phyloP scores from a whole-genome alignment of 2,113 vertebrate species.

The Zosterops pallidus region DNA sequence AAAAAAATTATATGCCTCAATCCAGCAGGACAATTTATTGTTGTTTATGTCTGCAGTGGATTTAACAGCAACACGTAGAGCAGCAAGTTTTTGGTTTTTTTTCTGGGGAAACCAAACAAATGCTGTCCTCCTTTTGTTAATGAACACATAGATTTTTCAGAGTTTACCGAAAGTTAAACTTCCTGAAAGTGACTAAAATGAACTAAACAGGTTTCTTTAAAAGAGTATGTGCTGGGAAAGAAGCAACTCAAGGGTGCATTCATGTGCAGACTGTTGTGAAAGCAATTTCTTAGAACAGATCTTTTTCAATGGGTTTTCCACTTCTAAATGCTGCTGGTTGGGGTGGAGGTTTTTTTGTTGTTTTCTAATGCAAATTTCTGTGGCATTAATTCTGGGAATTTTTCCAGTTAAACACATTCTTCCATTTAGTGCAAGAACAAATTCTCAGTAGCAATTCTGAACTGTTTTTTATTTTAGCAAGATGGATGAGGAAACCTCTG shows the following conservation, averaged over 20 bases:
- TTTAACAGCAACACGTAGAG: conserved; percentile 21
- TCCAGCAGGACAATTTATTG: conserved; percentile 65
- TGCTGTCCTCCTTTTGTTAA: conserved; percentile 3
- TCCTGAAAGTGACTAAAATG: neutral
- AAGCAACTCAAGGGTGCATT: neutral
- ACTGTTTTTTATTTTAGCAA: neutral
- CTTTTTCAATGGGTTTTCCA: conserved; percentile 10
- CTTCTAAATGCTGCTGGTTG: conserved; percentile 27
- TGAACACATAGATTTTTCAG: neutral
- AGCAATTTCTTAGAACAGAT: conserved; percentile 25
- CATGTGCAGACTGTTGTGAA: conserved; percentile 27
- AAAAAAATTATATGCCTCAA: conserved; percentile 76
- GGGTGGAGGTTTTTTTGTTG: neutral
- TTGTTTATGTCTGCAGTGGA: conserved; percentile 71
- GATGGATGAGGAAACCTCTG: conserved; percentile 11
- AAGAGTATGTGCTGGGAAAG: neutral
- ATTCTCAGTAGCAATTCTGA: neutral
- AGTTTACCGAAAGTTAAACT: conserved; percentile 50
- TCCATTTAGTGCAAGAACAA: conserved; percentile 39
- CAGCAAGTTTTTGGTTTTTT: neutral
- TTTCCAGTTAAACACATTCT: conserved; percentile 50
- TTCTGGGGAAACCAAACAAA: conserved; percentile 13
- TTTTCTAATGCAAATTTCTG: conserved; percentile 52
- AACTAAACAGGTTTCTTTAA: neutral
- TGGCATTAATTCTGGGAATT: conserved; percentile 57